Base-by-base conservation (phyloP, 2,113 vertebrate species). In the Pholis gunnellus region DNA sequence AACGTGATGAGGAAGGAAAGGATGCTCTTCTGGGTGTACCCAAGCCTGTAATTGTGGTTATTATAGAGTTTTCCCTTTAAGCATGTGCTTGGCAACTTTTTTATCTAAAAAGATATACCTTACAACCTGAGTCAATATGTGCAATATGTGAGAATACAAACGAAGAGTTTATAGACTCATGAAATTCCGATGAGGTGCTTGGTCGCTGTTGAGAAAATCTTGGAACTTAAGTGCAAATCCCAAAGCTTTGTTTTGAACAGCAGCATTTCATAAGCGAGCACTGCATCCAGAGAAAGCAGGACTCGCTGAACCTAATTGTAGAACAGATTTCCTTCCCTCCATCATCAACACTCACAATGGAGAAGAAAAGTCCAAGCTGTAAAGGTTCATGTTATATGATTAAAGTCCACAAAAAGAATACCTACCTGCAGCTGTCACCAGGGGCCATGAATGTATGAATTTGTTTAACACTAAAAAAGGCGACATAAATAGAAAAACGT, bases 41-140 rank as follows among this genome's bases (percentile, higher is more conserved):
- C 54, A 38, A 63, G 61, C 36, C 31, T 76, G 61, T 64, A 34
- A 77, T 59, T 77, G 59, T 27, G 66, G 4, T 27, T 72, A 38
- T 44, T 72, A 25, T 40, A 36, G 57, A 67, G 44, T 54, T 40
- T 54, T 50, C 13, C 2, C 29, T 20, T 77, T 68, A 81, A 77
- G 18, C 6, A 17, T 46, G 29, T 54, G 31, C 56, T 27, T 17
- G 42, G 61, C 40, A 56, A 40, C 60, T 72, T 72, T 65, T 76
- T 9, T 1, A 65, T 52, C 20, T 22, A 48, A 27, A 78, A 82
- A 64, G 69, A 36, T 18, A 61, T 0, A 22, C 20, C 7, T 52
- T 52, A 22, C 18, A 56, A 67, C 22, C 11, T 18, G 22, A 65
- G 80, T 59, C n/a, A 48, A 15, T 59, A 72, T 5, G 9, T 52